A percentile compares a stretch with the other conserved stretches of the same genome.
Evolutionary conservation across 2,113 vertebrate genomes (phyloP).

Genomic region (Notechis scutatus): DNA sequence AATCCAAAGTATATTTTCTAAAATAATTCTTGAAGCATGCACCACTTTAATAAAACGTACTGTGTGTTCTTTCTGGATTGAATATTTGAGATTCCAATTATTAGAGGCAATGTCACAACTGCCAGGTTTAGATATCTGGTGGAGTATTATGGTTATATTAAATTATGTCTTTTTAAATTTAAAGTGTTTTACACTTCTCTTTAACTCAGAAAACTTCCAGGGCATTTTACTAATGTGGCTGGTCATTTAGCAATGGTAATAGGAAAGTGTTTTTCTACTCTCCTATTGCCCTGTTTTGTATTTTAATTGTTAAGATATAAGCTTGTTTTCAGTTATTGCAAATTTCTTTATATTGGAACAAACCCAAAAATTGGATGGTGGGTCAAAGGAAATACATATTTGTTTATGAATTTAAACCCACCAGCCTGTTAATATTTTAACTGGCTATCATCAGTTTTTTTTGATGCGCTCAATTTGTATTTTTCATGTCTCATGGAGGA

Average conservation of each 20-base stretch:
- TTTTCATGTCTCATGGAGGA: neutral
- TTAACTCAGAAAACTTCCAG: neutral
- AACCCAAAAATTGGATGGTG: slow-evolving; percentile 23
- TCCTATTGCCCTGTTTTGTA: neutral
- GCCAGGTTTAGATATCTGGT: neutral
- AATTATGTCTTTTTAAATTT: neutral
- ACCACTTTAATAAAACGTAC: neutral
- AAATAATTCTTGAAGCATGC: neutral
- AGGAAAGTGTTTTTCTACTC: neutral
- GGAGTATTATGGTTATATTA: neutral
- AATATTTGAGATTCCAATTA: neutral
- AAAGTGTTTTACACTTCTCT: neutral
- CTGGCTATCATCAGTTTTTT: slow-evolving; percentile 35
- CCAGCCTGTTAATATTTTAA: slow-evolving; percentile 19
- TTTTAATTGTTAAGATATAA: neutral
- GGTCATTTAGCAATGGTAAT: neutral
- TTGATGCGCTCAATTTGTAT: neutral
- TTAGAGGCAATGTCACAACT: neutral
- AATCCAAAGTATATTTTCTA: neutral
- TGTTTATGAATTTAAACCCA: neutral
- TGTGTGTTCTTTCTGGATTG: neutral
- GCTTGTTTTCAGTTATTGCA: neutral
- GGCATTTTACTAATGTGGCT: neutral
- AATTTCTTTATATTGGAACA: slow-evolving; percentile 15
- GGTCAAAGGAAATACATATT: neutral